Evolutionary conservation across 2,888 invertebrate species (phyloP), one percentile per base, ranked within the genome.

Genomic region (Diaphora mendica): DNA sequence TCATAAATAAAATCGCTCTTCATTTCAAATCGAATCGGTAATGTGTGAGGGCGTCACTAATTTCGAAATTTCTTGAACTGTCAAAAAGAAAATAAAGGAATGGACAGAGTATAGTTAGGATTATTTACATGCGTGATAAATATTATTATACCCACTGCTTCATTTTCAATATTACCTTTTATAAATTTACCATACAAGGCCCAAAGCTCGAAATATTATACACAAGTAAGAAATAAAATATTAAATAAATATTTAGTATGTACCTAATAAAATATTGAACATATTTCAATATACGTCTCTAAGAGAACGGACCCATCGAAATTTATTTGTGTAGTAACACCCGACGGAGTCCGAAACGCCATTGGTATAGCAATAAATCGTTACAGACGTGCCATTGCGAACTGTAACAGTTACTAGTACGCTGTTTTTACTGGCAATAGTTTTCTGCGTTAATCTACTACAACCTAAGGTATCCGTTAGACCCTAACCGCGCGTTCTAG

Each of bases 241-340:
- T 87, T 84, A 87, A 87, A 85, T 86, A 86, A 89, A 88, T 87
- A 88, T 86, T 87, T 85, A 87, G 83, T 86, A 89, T 90, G 88
- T n/a, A 3, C n/a, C 30, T 89, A 89, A 91, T 91, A 91, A 90
- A 90, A 91, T 90, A 91, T 91, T 89, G 87, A 89, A 89, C 89
- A 90, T 90, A 91, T 91, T 92, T 91, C 91, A 89, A 91, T 91
- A 90, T 86, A 89, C 87, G 88, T 88, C 87, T 87, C 85, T 86
- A 85, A 89, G 89, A 88, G 88, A 87, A 87, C 88, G 88, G 91
- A 87, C 89, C 89, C 87, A 87, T 88, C 85, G 87, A 90, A 91
- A 93, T 93, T 92, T 94, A 93, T 94, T 92, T 92, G 90, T 89
- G 91, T 89, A 89, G 90, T 90, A 91, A 91, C 91, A 91, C 90